A percentile compares a stretch with the other conserved stretches of the same genome.
phyloP scores from a whole-genome alignment of 2,888 invertebrate genomes.

The Aphelenchoides bicaudatus region DNA sequence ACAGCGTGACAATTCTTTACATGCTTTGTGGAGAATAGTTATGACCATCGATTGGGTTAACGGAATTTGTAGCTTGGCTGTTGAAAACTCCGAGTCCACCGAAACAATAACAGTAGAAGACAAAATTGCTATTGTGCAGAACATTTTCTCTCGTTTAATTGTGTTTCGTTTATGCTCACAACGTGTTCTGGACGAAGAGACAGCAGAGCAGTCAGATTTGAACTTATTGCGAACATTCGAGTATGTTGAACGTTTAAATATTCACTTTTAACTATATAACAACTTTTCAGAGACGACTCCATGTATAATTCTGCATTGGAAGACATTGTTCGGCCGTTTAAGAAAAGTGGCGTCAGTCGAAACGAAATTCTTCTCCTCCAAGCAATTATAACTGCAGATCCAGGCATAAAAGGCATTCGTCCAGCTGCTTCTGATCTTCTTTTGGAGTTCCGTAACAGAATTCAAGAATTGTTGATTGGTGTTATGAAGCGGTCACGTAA shows the following conservation, averaged over 20 bases:
- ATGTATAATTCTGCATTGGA: conserved; percentile 21
- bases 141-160: conserved; percentile 32
- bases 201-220: conserved; percentile 1
- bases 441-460: conserved; percentile 28
- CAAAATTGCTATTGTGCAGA: conserved; percentile 42
- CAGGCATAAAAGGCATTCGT: conserved; percentile 35
- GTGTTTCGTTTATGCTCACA: conserved; percentile 34
- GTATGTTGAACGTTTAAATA: background rate
- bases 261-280: background rate
- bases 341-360: conserved; percentile 17
- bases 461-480: conserved; percentile 22
- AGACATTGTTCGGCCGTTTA: conserved; percentile 34
- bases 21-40: conserved; percentile 43
- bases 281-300: conserved; percentile 8
- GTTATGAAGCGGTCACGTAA: conserved; percentile 9
- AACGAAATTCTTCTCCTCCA: conserved; percentile 32
- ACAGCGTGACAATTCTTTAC: conserved; percentile 19
- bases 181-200: conserved; percentile 21
- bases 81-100: background rate
- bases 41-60: conserved; percentile 48
- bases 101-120: conserved; percentile 48
- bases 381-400: conserved; percentile 38
- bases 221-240: conserved; percentile 15
- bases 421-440: conserved; percentile 34
- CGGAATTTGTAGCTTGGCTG: conserved; percentile 35